phyloP scores from a whole-genome alignment of 2,888 invertebrate genomes.

The Eupithecia subfuscata region DNA sequence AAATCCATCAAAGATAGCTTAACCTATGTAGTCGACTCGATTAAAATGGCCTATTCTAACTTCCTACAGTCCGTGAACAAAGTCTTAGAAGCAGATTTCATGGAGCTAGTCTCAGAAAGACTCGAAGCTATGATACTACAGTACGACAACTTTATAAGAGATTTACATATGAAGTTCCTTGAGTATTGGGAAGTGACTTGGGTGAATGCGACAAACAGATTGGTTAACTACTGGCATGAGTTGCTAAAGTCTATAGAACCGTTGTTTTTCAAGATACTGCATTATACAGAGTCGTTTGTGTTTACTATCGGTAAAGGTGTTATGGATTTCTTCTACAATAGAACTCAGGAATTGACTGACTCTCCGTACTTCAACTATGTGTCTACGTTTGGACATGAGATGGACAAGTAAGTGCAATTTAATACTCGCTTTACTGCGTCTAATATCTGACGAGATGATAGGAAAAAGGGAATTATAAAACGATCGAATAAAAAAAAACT shows the following conservation, averaged over 20 bases:
- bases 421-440: no score
- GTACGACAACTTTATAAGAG: slow-evolving; percentile 91
- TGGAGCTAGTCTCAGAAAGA: slow-evolving; percentile 87
- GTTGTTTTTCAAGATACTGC: slow-evolving; percentile 89
- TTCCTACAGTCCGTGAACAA: slow-evolving; percentile 87
- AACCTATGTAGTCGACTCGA: slow-evolving; percentile 88
- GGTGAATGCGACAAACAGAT: slow-evolving; percentile 86
- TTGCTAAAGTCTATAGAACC: slow-evolving; percentile 90
- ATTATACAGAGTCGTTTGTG: slow-evolving; percentile 89
- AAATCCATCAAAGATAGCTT: slow-evolving; percentile 90
- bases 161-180: slow-evolving; percentile 86
- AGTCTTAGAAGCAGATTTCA: slow-evolving; percentile 89
- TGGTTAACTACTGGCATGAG: slow-evolving; percentile 89
- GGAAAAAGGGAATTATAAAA: no score
- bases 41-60: slow-evolving; percentile 89
- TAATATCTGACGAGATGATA: no score
- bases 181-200: slow-evolving; percentile 90
- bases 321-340: slow-evolving; percentile 91
- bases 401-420: slow-evolving; percentile 82
- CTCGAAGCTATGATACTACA: slow-evolving; percentile 88
- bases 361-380: slow-evolving; percentile 93
- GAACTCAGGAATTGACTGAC: slow-evolving; percentile 90
- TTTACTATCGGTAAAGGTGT: slow-evolving; percentile 90
- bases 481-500: no score
- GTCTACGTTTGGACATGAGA: slow-evolving; percentile 90